Conservation (phyloP, 37 sponge, comb jelly and placozoan species). For the Lycopodina hypogea region DNA sequence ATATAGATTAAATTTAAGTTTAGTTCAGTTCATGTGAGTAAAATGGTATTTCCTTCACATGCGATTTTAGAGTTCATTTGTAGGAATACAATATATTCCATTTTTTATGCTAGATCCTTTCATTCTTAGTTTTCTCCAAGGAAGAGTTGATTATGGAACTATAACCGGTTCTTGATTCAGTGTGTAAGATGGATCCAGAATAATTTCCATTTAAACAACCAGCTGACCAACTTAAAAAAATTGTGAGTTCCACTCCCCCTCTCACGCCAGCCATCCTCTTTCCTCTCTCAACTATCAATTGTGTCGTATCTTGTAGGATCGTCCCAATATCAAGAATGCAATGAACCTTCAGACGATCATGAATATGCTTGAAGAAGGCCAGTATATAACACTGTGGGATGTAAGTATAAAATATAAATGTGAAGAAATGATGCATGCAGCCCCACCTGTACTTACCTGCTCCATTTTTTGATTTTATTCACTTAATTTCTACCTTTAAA, state of each 20-base stretch:
- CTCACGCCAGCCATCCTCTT: not conserved
- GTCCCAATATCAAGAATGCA: constrained; percentile 88
- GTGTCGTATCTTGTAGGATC: constrained; percentile 66
- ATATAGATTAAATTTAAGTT: too few species aligned
- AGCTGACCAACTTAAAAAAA: constrained; percentile 86
- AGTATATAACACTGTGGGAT: constrained; percentile 87
- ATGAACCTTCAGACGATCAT: constrained; percentile 87
- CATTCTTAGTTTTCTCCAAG: constrained; percentile 52
- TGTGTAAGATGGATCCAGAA: constrained; percentile 77
- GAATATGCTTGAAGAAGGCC: constrained; percentile 54
- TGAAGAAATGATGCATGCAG: not conserved
- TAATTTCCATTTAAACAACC: constrained; percentile 85
- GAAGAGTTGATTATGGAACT: constrained; percentile 72
- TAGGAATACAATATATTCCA: too few species aligned
- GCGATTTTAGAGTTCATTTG: too few species aligned
- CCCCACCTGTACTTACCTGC: not conserved
- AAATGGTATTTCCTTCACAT: too few species aligned
- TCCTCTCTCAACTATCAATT: not conserved
- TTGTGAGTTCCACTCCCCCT: constrained; percentile 49
- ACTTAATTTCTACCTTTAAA: too few species aligned
- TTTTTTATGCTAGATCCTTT: too few species aligned
- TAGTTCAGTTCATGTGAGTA: too few species aligned
- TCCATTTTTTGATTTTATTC: too few species aligned
- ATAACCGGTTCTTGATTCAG: constrained; percentile 57
- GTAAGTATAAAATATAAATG: constrained; percentile 29